A percentile compares a stretch with the other conserved stretches of the same genome.
Conservation (phyloP, 2,888 invertebrate genomes). For the Penaeus monodon region DNA sequence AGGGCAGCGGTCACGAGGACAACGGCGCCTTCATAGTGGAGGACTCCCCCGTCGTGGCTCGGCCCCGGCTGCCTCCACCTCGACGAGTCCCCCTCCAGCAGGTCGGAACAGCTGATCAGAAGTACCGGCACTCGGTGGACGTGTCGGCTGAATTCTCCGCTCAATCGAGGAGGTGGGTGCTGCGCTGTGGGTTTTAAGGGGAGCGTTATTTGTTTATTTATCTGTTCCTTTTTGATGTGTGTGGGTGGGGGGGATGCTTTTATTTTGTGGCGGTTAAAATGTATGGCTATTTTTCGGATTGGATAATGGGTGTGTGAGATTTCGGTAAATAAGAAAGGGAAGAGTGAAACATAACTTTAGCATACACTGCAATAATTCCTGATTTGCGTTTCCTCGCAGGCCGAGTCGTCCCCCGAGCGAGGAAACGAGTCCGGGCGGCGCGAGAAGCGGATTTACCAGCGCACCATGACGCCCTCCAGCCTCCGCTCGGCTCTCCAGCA, state of each 20-base stretch:
- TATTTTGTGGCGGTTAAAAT: no score
- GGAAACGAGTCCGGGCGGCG: conserved; percentile 31
- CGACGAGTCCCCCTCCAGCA: conserved; percentile 29
- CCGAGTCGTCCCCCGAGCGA: conserved; percentile 21
- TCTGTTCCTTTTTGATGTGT: neutral
- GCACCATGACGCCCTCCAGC: conserved; percentile 66
- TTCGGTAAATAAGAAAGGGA: no score
- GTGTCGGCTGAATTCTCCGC: conserved; percentile 64
- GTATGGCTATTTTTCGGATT: no score
- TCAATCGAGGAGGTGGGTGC: conserved; percentile 63
- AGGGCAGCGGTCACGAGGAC: neutral
- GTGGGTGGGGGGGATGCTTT: no score
- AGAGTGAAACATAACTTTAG: no score
- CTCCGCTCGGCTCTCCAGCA: conserved; percentile 66
- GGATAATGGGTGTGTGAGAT: no score
- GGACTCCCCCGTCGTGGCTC: neutral
- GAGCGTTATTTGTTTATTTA: neutral
- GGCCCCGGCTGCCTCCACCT: conserved; percentile 6
- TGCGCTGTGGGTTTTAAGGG: neutral
- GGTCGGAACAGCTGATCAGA: conserved; percentile 65
- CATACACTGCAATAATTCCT: no score
- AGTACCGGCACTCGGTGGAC: conserved; percentile 65
- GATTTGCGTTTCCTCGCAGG: neutral
- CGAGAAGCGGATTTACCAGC: conserved; percentile 61
- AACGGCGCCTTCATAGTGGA: neutral